phyloP scores from a whole-genome alignment of 2,113 vertebrate genomes.

The Paraplagusia blochii region DNA sequence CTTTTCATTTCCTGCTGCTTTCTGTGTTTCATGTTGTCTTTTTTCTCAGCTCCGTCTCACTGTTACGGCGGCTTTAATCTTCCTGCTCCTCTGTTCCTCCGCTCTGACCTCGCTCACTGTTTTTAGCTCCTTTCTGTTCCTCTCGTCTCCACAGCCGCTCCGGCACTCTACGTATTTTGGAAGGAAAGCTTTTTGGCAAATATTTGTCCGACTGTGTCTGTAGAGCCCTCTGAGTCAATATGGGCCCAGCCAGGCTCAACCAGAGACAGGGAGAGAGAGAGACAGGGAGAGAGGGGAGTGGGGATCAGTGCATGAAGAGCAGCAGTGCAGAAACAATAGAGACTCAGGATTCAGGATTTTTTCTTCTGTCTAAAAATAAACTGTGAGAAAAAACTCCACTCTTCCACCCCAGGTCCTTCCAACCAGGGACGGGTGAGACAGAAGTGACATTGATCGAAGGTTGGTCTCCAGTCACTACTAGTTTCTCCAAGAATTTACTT shows the following conservation, averaged over 20 bases:
- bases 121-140: constrained; percentile 30
- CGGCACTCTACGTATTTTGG: constrained; percentile 60
- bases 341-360: constrained; percentile 38
- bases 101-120: neutral
- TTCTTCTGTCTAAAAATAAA: constrained; percentile 27
- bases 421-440: neutral
- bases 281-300: neutral
- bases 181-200: constrained; percentile 77
- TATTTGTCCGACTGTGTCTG: constrained; percentile 72
- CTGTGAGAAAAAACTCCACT: neutral
- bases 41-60: neutral
- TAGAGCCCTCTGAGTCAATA: constrained; percentile 69
- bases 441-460: neutral
- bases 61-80: constrained; percentile 15
- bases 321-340: constrained; percentile 66
- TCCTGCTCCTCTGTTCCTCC: neutral
- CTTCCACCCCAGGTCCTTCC: neutral
- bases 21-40: neutral
- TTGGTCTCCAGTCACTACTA: too few relatives aligned
- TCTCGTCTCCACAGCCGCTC: constrained; percentile 45
- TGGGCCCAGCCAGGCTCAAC: constrained; percentile 48
- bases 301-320: constrained; percentile 60
- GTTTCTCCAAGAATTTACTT: too few relatives aligned
- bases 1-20: constrained; percentile 17
- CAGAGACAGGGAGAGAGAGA: constrained; percentile 8